A percentile compares a stretch with the other conserved stretches of the same genome.
Evolutionary conservation across 2,888 invertebrate genomes (phyloP).

Genomic region (Lissocephala sabroskyi): DNA sequence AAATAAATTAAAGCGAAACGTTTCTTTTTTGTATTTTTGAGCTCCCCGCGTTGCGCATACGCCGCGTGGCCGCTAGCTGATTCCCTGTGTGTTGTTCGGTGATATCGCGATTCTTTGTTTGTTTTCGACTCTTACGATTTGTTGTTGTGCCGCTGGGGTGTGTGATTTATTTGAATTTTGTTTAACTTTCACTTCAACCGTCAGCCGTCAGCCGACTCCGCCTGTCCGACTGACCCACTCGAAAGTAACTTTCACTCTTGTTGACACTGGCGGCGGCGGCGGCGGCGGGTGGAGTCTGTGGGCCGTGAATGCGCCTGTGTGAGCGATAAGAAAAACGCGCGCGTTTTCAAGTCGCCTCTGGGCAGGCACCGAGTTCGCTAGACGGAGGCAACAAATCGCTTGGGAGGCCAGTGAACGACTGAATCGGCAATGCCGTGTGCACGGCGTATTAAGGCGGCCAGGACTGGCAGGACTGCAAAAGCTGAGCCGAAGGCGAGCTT

Average conservation of each 20-base stretch:
- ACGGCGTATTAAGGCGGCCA: slow-evolving; percentile 46
- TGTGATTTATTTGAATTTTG: slow-evolving; percentile 51
- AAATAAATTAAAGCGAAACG: too few species aligned
- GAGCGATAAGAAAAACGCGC: slow-evolving; percentile 51
- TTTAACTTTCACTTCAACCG: slow-evolving; percentile 42
- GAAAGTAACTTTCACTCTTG: neutral
- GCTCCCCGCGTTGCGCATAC: too few species aligned
- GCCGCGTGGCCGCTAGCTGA: too few species aligned
- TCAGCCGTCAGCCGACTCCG: slow-evolving; percentile 8
- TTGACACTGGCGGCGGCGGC: slow-evolving; percentile 1
- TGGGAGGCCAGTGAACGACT: slow-evolving; percentile 64
- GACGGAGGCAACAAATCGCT: slow-evolving; percentile 47
- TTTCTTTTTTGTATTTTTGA: too few species aligned
- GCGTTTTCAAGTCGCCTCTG: slow-evolving; percentile 11
- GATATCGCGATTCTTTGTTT: too few species aligned
- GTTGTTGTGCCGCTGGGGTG: too few species aligned
- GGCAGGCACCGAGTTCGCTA: slow-evolving; percentile 5
- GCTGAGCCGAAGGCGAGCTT: slow-evolving; percentile 15
- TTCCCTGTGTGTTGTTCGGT: too few species aligned
- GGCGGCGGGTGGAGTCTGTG: neutral
- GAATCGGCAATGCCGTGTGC: slow-evolving; percentile 40
- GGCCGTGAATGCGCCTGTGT: neutral
- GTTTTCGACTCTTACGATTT: slow-evolving; percentile 8
- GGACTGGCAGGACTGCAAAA: slow-evolving; percentile 39
- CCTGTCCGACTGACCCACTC: slow-evolving; percentile 7